Evolutionary conservation across 1,140 invertebrate species (phyloP), one percentile per base, ranked within the genome.

Genomic region (Leptestheria dahalacensis): DNA sequence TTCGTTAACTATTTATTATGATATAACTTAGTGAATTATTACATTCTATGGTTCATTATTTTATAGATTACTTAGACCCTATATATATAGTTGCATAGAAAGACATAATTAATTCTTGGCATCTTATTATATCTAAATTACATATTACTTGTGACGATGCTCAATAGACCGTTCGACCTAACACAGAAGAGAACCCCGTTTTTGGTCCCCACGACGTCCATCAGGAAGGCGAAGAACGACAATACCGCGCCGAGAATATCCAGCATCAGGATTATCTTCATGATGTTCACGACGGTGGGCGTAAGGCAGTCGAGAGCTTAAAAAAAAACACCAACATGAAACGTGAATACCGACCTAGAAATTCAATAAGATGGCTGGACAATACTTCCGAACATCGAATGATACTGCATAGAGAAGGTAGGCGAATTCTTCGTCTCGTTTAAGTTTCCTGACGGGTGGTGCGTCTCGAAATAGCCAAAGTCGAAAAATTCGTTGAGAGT

Each of bases 171-270:
- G 69, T 77, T 77, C 57, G 74, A 70, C 63, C 74, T 67, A 3
- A 77, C 64, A 65, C 75, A 69, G 65, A 72, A 73, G 23, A 77
- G 70, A 3, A 71, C 68, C 68, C 69, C 72, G 54, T 71, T 75
- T 47, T 74, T 74, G 1, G 75, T 66, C 56, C 71, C 74, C 11
- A 73, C 72, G 2, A 78, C 64, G 64, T 78, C 77, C 48, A 78
- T 71, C 20, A 77, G 68, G 24, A 77, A 72, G 28, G 75, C 77
- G 51, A 77, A 68, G 61, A 73, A 72, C 1, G 75, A 77, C 57
- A 70, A 75, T 10, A 76, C 60, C 25, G 77, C 69, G 46, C 76
- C 72, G 69, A 77, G 71, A 61, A 78, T 75, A 60, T 74, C 76
- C 26, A 78, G 64, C 25, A 77, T 64, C 64, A 77, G 75, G 12